Evolutionary conservation across 2,888 invertebrate species (phyloP).

Genomic region (Ochropleura plecta): DNA sequence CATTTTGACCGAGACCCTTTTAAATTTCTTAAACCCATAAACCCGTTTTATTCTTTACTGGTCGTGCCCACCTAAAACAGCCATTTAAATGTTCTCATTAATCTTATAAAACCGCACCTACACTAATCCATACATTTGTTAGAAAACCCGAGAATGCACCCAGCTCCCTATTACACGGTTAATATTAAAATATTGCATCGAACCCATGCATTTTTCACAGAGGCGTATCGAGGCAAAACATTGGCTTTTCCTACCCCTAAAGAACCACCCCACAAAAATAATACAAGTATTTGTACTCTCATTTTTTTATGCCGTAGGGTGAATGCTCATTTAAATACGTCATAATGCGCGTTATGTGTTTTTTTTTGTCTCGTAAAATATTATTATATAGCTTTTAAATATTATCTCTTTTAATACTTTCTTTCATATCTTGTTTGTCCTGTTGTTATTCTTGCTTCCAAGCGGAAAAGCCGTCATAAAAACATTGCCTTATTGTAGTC

Average conservation of each 20-base stretch:
- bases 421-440: conserved; percentile 7
- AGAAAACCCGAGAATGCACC: conserved; percentile 79
- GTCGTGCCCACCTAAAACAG: neutral
- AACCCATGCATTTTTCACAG: conserved; percentile 87
- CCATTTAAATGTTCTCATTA: neutral
- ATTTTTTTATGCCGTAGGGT: conserved; percentile 79
- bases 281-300: conserved; percentile 89
- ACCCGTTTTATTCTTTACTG: neutral
- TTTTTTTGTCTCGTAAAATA: conserved; percentile 65
- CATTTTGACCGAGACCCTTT: neutral
- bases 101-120: conserved; percentile 65
- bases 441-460: conserved; percentile 7
- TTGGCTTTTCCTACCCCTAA: conserved; percentile 82
- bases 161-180: conserved; percentile 87
- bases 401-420: conserved; percentile 40
- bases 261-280: conserved; percentile 83
- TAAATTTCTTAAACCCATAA: neutral
- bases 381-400: conserved; percentile 61
- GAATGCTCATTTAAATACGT: conserved; percentile 81
- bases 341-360: conserved; percentile 75
- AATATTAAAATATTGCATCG: conserved; percentile 90
- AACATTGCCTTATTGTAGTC: neutral
- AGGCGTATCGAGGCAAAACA: conserved; percentile 84
- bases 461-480: neutral
- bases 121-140: conserved; percentile 72